These are phyloP conservation scores for Mimas tiliae DNA, from an alignment of 2,888 invertebrate genomes.

Conservation along the genomic window DNA sequence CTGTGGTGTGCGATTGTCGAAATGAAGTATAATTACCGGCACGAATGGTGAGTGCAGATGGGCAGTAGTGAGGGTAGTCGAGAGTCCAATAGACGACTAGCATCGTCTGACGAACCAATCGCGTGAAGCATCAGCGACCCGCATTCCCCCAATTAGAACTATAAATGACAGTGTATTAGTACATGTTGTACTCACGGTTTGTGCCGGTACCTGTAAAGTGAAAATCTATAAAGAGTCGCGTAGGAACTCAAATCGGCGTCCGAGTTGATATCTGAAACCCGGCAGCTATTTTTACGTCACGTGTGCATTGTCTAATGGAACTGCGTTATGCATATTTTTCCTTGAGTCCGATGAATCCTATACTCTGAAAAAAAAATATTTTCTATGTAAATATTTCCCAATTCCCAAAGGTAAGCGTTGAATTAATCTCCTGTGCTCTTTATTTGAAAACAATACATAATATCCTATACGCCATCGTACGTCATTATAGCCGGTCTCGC, in stretches of 20 bases:
- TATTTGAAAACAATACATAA: background rate
- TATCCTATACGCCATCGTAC: background rate
- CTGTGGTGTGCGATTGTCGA: background rate
- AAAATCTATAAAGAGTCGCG: too few species aligned
- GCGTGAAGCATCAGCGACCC: too few species aligned
- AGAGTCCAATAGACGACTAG: too few species aligned
- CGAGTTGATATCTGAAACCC: background rate
- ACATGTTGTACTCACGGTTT: too few species aligned
- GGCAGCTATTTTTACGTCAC: background rate
- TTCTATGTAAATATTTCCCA: background rate
- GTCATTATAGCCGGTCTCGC: constrained; percentile 9
- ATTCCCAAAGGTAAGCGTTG: background rate
- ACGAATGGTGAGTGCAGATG: too few species aligned
- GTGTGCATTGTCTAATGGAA: too few species aligned
- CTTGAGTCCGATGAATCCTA: background rate
- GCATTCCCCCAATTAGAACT: too few species aligned
- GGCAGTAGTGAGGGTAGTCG: too few species aligned
- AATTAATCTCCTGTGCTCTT: background rate
- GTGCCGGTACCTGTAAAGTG: too few species aligned
- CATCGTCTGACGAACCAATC: too few species aligned
- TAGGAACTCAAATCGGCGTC: background rate
- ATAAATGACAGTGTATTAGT: too few species aligned
- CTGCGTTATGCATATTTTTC: too few species aligned
- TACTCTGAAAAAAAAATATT: background rate
- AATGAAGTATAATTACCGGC: background rate